A percentile compares a stretch with the other conserved stretches of the same genome.
These are phyloP conservation scores for Halyomorpha halys DNA, from an alignment of 1,140 invertebrate species.

Conservation along the genomic window DNA sequence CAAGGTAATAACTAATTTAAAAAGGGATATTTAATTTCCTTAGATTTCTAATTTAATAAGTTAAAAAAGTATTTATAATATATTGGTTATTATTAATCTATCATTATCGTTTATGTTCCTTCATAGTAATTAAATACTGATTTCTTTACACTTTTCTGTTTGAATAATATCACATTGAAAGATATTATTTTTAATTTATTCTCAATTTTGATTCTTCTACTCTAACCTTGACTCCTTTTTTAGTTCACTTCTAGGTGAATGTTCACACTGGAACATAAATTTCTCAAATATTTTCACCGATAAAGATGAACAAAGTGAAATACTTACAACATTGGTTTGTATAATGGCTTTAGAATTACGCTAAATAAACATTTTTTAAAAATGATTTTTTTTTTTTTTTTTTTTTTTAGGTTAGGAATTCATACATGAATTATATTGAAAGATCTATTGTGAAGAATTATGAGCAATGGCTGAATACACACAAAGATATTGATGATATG, in stretches of 20 bases:
- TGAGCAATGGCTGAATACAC: not conserved
- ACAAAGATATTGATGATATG: not conserved
- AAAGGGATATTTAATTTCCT: not conserved
- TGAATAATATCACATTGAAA: not conserved
- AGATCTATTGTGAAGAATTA: not conserved
- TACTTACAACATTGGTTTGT: not conserved
- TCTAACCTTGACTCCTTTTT: not conserved
- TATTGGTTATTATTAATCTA: not conserved
- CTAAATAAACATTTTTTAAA: not conserved
- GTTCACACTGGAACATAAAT: not conserved
- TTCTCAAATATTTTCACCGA: not conserved
- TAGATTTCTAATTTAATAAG: not conserved
- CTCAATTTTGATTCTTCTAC: not conserved
- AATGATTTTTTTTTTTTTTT: not conserved
- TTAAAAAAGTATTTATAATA: not conserved
- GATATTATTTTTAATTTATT: not conserved
- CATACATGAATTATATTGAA: not conserved
- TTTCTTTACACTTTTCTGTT: not conserved
- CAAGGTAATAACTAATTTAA: not conserved
- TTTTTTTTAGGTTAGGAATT: slow-evolving; percentile 6
- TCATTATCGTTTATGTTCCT: not conserved
- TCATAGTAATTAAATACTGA: not conserved
- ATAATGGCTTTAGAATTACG: not conserved
- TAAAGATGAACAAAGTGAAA: not conserved
- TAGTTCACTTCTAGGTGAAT: not conserved